These are phyloP conservation scores for Origma solitaria DNA, from an alignment of 2,113 vertebrate genomes.

Conservation along the genomic window DNA sequence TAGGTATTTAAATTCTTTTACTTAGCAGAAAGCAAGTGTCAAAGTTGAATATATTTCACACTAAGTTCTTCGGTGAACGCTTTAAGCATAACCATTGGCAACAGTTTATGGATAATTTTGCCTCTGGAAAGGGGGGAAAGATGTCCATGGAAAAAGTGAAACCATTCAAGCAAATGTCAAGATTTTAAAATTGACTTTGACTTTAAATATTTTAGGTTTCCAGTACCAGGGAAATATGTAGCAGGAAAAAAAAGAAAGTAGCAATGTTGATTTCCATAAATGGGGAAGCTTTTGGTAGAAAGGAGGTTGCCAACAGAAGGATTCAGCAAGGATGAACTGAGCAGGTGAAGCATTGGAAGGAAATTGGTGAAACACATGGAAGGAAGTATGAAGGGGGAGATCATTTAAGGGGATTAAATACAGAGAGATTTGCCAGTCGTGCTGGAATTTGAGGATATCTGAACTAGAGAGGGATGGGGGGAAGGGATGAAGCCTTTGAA, in stretches of 20 bases:
- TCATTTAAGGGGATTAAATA: not conserved
- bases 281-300: not conserved
- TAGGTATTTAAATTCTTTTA: not conserved
- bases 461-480: constrained; percentile 5
- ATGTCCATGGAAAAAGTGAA: constrained; percentile 45
- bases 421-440: not conserved
- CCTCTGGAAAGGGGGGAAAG: constrained; percentile 14
- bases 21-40: constrained; percentile 10
- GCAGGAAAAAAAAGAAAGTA: not conserved
- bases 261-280: not conserved
- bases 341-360: not conserved
- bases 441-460: not conserved
- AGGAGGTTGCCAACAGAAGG: not conserved
- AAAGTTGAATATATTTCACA: constrained; percentile 28
- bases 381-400: not conserved
- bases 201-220: not conserved
- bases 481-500: constrained; percentile 45
- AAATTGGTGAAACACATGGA: not conserved
- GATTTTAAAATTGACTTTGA: constrained; percentile 27
- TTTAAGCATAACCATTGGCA: constrained; percentile 37
- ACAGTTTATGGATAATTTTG: constrained; percentile 46
- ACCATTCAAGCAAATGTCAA: constrained; percentile 19
- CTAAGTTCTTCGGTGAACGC: constrained; percentile 22
- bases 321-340: not conserved
- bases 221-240: not conserved